phyloP scores from a whole-genome alignment of 2,888 invertebrate genomes.

The Hoplodrina ambigua region DNA sequence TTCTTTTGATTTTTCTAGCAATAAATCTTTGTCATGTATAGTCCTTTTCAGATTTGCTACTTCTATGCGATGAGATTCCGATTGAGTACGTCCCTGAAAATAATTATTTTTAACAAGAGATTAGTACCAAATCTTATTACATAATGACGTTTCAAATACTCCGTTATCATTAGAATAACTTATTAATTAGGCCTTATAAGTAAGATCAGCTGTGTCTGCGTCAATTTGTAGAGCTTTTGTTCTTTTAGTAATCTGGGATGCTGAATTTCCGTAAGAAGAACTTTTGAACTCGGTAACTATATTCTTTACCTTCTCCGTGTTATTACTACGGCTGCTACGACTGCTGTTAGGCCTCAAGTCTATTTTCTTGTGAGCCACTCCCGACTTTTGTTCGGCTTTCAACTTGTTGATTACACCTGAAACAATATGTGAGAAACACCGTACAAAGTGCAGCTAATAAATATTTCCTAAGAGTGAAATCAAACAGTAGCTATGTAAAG shows the following conservation, averaged over 20 bases:
- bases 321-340: slow-evolving; percentile 74
- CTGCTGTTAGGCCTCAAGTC: slow-evolving; percentile 83
- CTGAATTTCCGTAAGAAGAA: too few species aligned
- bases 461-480: background rate
- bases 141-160: too few species aligned
- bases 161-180: too few species aligned
- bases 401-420: slow-evolving; percentile 85
- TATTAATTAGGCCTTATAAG: too few species aligned
- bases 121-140: background rate
- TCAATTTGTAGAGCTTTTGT: too few species aligned
- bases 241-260: too few species aligned
- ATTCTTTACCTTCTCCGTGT: slow-evolving; percentile 77
- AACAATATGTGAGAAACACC: slow-evolving; percentile 39
- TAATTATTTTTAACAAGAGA: background rate
- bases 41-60: slow-evolving; percentile 87
- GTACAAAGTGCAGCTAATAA: slow-evolving; percentile 41
- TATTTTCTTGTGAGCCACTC: slow-evolving; percentile 67
- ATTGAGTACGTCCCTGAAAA: slow-evolving; percentile 74
- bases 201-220: too few species aligned
- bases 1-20: slow-evolving; percentile 91
- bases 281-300: background rate
- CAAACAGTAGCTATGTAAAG: slow-evolving; percentile 18
- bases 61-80: slow-evolving; percentile 84
- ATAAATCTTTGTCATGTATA: slow-evolving; percentile 89
- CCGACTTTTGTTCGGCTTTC: slow-evolving; percentile 82